Evolutionary conservation across 2,113 vertebrate species (phyloP).

Genomic region (Coryphaenoides rupestris): DNA sequence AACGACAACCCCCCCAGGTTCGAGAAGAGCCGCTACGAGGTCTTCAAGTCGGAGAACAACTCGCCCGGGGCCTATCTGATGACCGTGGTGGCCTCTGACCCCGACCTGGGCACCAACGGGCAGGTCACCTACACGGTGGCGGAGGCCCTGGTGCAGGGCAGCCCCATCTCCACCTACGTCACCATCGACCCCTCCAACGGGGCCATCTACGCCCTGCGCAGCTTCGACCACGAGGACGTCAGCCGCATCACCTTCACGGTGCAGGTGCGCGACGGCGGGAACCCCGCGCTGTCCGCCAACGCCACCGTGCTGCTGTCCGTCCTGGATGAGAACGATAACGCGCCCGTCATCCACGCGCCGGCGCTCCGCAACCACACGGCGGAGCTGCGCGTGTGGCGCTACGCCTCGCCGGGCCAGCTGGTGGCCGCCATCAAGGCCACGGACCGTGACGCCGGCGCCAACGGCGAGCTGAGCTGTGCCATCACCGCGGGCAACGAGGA

Average conservation of each 20-base stretch:
- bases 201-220: constrained; percentile 88
- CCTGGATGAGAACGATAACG: constrained; percentile 93
- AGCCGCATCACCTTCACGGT: constrained; percentile 85
- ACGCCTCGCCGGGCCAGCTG: constrained; percentile 82
- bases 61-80: constrained; percentile 90
- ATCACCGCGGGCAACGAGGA: constrained; percentile 86
- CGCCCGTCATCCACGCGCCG: constrained; percentile 84
- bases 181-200: constrained; percentile 94
- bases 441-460: constrained; percentile 88
- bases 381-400: constrained; percentile 83
- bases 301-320: constrained; percentile 87
- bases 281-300: constrained; percentile 78
- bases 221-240: constrained; percentile 93
- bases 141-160: constrained; percentile 81
- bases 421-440: constrained; percentile 83
- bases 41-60: constrained; percentile 95
- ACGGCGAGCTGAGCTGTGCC: constrained; percentile 87
- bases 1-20: constrained; percentile 96
- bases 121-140: constrained; percentile 92
- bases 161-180: constrained; percentile 88
- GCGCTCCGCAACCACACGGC: constrained; percentile 84
- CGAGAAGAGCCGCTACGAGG: constrained; percentile 89
- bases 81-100: constrained; percentile 88
- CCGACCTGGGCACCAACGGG: constrained; percentile 90
- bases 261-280: constrained; percentile 86